Conservation (phyloP, 2,113 vertebrate genomes). For the Hoplias malabaricus region DNA sequence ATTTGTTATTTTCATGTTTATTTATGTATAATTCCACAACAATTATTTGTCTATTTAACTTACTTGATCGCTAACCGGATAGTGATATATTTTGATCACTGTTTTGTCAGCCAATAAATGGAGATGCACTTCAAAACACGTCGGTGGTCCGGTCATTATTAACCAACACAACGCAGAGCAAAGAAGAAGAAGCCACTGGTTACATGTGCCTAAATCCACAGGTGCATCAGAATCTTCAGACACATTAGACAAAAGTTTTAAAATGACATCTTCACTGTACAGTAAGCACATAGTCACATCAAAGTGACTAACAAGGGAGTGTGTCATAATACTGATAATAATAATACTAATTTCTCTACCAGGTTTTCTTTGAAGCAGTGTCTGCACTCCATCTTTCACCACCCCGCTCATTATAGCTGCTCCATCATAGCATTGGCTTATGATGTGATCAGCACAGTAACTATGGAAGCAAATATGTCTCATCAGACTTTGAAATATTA, state of each 20-base stretch:
- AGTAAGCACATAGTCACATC: slow-evolving; percentile 1
- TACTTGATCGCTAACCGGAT: no score
- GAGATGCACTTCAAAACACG: no score
- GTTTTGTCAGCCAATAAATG: no score
- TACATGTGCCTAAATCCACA: neutral
- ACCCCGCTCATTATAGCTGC: neutral
- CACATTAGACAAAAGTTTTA: neutral
- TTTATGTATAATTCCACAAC: no score
- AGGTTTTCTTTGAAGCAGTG: neutral
- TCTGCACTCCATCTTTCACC: neutral
- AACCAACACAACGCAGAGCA: no score
- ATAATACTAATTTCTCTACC: slow-evolving; percentile 14
- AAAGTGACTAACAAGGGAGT: neutral
- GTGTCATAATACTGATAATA: neutral
- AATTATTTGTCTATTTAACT: no score
- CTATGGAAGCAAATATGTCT: no score
- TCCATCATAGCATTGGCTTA: slow-evolving; percentile 4
- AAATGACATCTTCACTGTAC: neutral
- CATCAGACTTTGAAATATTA: no score
- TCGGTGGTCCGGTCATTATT: no score
- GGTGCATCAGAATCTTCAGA: neutral
- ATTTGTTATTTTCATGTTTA: no score
- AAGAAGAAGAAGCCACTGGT: no score
- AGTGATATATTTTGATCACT: no score
- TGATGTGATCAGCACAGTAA: neutral